Base-by-base conservation (phyloP, 2,888 invertebrate species). In the Rhimphoctona megacephalus region DNA sequence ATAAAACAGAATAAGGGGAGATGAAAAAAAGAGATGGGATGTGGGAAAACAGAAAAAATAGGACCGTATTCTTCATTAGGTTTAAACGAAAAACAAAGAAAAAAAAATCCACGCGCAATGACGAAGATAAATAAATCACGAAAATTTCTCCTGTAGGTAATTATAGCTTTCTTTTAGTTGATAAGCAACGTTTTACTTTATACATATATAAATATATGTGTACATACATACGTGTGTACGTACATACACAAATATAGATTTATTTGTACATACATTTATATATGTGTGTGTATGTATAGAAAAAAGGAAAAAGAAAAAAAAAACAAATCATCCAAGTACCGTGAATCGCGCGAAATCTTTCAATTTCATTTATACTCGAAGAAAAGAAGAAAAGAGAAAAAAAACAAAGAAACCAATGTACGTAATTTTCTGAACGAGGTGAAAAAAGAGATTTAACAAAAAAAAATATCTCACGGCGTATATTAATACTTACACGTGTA, bases 11-110 rank as follows among this genome's bases (percentile, higher is more conserved):
- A 49, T 46, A 52, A 72, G 64, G 54, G 39, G 70, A 70, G 70
- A 72, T 17, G 43, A 52, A 9, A 81, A 30, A 85, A 80, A 76
- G 36, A 76, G 69, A 73, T 52, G 39, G 57, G 25, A 80, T 49
- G 39, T 17, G 69, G 81, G 11, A 70, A 49, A 69, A 66, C 22
- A 57, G 49, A 67, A 46, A 67, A 46, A 80, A 69, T 81, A 81
- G 81, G 64, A 83, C 73, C 83, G 83, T 85, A 85, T 85, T 91
- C 90, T 91, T 89, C 89, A 89, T 87, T 91, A 90, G 90, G 76
- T 89, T 89, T 90, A 67, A 46, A 11, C 57, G 80, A 85, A 76
- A 84, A 43, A 11, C 43, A 70, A 85, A 79, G 81, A 54, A 78
- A 54, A 39, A 3, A 7, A 39, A 39, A 77, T 73, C 67, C 72